Evolutionary conservation across 2,797 vertebrate genomes (phyloP).

Genomic region (Lutra lutra): DNA sequence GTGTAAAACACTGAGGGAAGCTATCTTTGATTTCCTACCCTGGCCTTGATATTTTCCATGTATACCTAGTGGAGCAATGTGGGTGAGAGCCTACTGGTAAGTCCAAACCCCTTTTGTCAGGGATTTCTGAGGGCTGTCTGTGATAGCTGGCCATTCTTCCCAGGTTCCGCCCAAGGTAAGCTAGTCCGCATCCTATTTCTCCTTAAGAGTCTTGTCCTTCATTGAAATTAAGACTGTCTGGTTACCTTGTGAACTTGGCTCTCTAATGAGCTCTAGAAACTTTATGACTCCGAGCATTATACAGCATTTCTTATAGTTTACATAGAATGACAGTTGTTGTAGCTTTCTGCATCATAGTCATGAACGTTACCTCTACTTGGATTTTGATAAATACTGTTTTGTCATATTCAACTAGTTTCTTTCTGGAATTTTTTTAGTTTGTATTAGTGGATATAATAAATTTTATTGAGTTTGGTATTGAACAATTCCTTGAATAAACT

Average conservation of each 20-base stretch:
- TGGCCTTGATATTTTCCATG: background rate
- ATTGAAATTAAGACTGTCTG: background rate
- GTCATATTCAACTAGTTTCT: background rate
- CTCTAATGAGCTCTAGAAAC: background rate
- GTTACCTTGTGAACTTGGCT: background rate
- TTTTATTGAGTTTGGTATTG: background rate
- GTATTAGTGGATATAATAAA: background rate
- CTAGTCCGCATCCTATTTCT: background rate
- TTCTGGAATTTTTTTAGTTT: background rate
- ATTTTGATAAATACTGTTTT: background rate
- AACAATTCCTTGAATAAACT: slow-evolving; percentile 25
- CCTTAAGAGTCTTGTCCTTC: background rate
- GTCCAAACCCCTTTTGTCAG: background rate
- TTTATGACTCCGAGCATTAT: background rate
- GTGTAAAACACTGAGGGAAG: background rate
- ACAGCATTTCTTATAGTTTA: background rate
- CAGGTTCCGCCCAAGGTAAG: background rate
- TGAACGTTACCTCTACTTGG: background rate
- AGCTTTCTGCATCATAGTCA: background rate
- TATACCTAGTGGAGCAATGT: background rate
- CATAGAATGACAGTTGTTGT: background rate
- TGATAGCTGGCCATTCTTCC: background rate
- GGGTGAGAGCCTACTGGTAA: background rate
- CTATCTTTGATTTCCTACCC: background rate
- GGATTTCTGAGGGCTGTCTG: background rate